Percentiles rank a stretch among this genome's conserved stretches.
phyloP scores from a whole-genome alignment of 2,113 vertebrate genomes.

The Tamias sibiricus region DNA sequence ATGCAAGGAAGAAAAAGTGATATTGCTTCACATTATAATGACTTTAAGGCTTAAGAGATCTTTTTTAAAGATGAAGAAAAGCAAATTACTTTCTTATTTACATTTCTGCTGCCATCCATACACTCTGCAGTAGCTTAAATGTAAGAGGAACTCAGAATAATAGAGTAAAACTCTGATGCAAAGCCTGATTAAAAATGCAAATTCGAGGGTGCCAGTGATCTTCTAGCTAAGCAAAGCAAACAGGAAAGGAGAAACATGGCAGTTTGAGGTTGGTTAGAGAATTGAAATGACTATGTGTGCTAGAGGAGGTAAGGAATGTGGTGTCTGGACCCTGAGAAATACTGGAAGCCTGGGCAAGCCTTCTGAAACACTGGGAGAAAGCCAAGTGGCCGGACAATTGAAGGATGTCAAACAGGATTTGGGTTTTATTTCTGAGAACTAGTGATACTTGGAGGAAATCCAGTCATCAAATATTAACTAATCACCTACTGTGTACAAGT shows the following conservation, averaged over 20 bases:
- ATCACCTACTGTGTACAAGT: background rate
- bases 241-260: background rate
- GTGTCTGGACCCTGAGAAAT: background rate
- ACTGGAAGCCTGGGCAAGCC: background rate
- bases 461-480: background rate
- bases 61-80: slow-evolving; percentile 39
- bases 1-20: background rate
- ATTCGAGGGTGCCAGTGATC: slow-evolving; percentile 56
- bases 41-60: slow-evolving; percentile 6
- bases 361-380: background rate
- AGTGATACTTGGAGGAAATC: background rate
- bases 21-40: background rate
- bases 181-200: slow-evolving; percentile 75
- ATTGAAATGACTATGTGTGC: background rate
- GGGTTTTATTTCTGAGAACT: background rate
- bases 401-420: background rate
- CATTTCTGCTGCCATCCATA: slow-evolving; percentile 15
- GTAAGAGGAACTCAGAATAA: slow-evolving; percentile 56
- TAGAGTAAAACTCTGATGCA: background rate
- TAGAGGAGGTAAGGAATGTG: background rate
- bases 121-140: slow-evolving; percentile 48
- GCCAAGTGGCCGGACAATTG: background rate
- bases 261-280: background rate
- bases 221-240: slow-evolving; percentile 37
- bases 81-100: slow-evolving; percentile 71